Percentiles rank a stretch among this genome's conserved stretches.
Evolutionary conservation across 1,140 invertebrate species (phyloP).

Genomic region (Pygmarrhopalites habei): DNA sequence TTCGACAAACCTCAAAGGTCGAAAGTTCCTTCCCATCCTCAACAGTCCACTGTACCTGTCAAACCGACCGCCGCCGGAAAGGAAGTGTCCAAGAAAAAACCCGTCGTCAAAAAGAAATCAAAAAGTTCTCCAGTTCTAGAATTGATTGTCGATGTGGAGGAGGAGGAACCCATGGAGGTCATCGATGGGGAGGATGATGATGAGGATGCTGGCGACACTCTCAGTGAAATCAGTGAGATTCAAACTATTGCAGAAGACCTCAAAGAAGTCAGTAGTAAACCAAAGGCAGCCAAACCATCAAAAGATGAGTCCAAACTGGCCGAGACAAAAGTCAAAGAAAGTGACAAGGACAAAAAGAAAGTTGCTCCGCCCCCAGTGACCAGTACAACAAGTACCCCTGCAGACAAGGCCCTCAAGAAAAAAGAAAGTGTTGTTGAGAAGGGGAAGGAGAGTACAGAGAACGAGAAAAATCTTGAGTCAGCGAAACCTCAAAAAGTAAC

Average conservation of each 20-base stretch:
- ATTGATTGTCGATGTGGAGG: conserved; percentile 33
- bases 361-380: not conserved
- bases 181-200: conserved; percentile 26
- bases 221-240: conserved; percentile 39
- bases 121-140: conserved; percentile 34
- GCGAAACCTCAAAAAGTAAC: not conserved
- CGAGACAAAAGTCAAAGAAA: conserved; percentile 8
- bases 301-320: conserved; percentile 4
- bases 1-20: not conserved
- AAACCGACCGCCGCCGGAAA: conserved; percentile 11
- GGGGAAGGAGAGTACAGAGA: too few relatives aligned
- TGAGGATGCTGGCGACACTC: conserved; percentile 34
- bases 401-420: not conserved
- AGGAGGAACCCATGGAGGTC: conserved; percentile 22
- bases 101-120: conserved; percentile 41
- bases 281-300: too few relatives aligned
- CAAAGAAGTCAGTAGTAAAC: conserved; percentile 9
- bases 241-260: conserved; percentile 33
- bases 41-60: not conserved
- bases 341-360: conserved; percentile 9
- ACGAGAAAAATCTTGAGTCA: too few relatives aligned
- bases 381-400: not conserved
- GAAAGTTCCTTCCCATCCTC: not conserved
- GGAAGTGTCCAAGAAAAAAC: conserved; percentile 42
- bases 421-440: not conserved